These are phyloP conservation scores for Agrotis exclamationis DNA, from an alignment of 2,888 invertebrate genomes.

Conservation along the genomic window DNA sequence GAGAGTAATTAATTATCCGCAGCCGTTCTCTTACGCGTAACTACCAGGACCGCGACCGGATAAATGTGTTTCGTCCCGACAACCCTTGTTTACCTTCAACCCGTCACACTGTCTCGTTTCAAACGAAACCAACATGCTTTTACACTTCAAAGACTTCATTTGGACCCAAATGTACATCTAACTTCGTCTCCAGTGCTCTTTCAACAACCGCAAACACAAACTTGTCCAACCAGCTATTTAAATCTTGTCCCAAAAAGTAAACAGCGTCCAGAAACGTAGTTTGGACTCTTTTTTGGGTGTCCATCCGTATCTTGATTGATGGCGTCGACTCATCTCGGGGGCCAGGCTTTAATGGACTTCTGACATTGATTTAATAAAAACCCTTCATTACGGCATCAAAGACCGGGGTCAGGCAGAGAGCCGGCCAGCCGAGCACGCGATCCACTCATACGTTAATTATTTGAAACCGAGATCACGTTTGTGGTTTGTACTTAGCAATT, in stretches of 20 bases:
- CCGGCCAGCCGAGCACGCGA: constrained; percentile 53
- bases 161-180: constrained; percentile 1
- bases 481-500: constrained; percentile 68
- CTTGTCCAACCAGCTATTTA: constrained; percentile 69
- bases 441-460: constrained; percentile 70
- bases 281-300: constrained; percentile 70
- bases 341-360: constrained; percentile 86
- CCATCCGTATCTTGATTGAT: constrained; percentile 87
- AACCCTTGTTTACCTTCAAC: constrained; percentile 67
- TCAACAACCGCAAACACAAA: constrained; percentile 48
- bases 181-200: background rate
- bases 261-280: constrained; percentile 68
- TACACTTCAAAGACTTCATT: constrained; percentile 31
- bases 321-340: constrained; percentile 75
- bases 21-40: constrained; percentile 49
- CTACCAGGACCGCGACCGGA: constrained; percentile 48
- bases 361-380: constrained; percentile 91
- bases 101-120: constrained; percentile 61
- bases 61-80: constrained; percentile 68
- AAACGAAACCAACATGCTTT: constrained; percentile 46
- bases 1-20: constrained; percentile 52
- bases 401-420: constrained; percentile 68
- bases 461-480: constrained; percentile 70
- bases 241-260: constrained; percentile 73
- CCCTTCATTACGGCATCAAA: constrained; percentile 88